A percentile compares a stretch with the other conserved stretches of the same genome.
Conservation (phyloP, 2,888 invertebrate species). For the Hoplodrina blanda region DNA sequence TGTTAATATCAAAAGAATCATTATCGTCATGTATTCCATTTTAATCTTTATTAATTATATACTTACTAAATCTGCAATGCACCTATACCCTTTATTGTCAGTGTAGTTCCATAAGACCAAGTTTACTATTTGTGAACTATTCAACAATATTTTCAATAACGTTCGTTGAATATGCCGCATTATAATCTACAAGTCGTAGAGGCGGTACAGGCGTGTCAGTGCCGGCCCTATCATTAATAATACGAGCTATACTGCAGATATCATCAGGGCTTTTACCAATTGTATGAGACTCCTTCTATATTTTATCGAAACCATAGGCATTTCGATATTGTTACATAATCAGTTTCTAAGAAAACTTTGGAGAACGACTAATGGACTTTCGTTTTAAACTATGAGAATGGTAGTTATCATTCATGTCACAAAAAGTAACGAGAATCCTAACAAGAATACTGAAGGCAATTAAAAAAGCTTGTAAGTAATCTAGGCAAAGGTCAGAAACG, state of each 20-base stretch:
- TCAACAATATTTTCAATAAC: conserved; percentile 22
- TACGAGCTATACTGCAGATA: conserved; percentile 69
- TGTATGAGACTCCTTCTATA: conserved; percentile 61
- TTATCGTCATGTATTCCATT: conserved; percentile 38
- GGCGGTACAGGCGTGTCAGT: conserved; percentile 72
- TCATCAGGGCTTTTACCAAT: conserved; percentile 63
- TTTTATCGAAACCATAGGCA: conserved; percentile 38
- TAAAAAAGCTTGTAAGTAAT: conserved; percentile 11
- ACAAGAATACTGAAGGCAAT: background rate
- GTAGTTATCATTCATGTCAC: background rate
- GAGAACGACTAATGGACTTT: background rate
- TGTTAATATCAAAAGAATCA: conserved; percentile 30
- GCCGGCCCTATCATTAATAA: conserved; percentile 76
- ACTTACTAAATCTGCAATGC: background rate
- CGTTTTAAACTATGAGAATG: background rate
- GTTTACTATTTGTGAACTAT: conserved; percentile 12
- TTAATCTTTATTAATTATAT: conserved; percentile 18
- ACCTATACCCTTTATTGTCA: background rate
- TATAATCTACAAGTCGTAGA: conserved; percentile 63
- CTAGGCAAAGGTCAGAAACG: background rate
- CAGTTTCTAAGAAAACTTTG: conserved; percentile 26
- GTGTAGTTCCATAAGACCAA: background rate
- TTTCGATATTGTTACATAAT: background rate
- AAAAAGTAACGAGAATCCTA: background rate
- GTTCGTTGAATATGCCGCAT: conserved; percentile 48